Percentiles rank a stretch among this genome's conserved stretches.
These are phyloP conservation scores for Maconellicoccus hirsutus DNA, from an alignment of 1,140 invertebrate genomes.

Conservation along the genomic window DNA sequence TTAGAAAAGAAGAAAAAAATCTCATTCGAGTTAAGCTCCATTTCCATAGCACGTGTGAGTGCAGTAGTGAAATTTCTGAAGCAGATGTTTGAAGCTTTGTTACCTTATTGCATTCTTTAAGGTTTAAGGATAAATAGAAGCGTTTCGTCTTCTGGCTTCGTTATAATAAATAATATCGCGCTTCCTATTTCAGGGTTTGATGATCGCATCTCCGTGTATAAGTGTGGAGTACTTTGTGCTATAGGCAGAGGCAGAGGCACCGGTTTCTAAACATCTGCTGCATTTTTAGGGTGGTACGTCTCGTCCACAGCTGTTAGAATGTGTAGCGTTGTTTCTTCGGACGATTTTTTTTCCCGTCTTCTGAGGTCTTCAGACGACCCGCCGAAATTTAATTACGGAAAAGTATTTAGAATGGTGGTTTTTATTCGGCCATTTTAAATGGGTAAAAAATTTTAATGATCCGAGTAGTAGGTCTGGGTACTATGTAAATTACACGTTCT, in stretches of 20 bases:
- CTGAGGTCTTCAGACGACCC: not conserved
- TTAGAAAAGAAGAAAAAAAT: too few species aligned
- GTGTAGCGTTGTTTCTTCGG: not conserved
- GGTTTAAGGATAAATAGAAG: not conserved
- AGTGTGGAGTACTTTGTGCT: not conserved
- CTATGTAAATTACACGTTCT: not conserved
- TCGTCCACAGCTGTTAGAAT: not conserved
- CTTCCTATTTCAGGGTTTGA: not conserved
- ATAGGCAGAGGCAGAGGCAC: not conserved
- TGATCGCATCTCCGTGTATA: not conserved
- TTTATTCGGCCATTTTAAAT: not conserved
- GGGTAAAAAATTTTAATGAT: not conserved
- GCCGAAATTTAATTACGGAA: not conserved
- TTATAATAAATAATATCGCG: not conserved
- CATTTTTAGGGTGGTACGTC: not conserved
- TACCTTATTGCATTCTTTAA: not conserved
- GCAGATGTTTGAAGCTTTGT: not conserved
- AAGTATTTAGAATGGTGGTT: not conserved
- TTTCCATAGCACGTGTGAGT: not conserved
- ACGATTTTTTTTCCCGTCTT: not conserved
- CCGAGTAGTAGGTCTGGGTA: too few species aligned
- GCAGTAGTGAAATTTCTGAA: not conserved
- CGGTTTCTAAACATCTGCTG: not conserved
- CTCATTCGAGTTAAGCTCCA: not conserved
- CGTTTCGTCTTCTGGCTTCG: slow-evolving; percentile 1